Evolutionary conservation across 2,797 vertebrate species (phyloP).

Genomic region (Neosalanx taihuensis): DNA sequence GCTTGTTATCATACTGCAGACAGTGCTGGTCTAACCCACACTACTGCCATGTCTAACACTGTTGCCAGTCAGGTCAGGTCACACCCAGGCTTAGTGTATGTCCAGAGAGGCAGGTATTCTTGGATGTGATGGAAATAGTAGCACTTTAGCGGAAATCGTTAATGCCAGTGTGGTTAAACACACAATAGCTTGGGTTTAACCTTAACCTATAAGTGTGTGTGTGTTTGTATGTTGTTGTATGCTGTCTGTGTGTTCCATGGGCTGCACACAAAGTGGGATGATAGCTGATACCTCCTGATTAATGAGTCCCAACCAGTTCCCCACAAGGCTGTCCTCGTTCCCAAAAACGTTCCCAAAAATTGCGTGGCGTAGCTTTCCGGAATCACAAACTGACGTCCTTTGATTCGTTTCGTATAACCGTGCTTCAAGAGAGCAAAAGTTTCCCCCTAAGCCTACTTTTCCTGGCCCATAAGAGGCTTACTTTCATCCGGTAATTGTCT

Average conservation of each 20-base stretch:
- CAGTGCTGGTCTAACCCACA: not conserved
- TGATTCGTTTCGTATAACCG: not conserved
- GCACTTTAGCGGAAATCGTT: too few relatives aligned
- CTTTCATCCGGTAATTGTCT: conserved; percentile 42
- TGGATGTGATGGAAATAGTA: too few relatives aligned
- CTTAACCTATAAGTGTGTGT: too few relatives aligned
- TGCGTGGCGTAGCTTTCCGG: not conserved
- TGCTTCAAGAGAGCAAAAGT: not conserved
- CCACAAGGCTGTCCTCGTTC: too few relatives aligned
- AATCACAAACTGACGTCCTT: not conserved
- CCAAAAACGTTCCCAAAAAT: too few relatives aligned
- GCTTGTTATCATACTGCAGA: not conserved
- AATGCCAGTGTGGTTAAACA: too few relatives aligned
- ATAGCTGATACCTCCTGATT: too few relatives aligned
- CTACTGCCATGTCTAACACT: not conserved
- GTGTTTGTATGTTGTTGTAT: too few relatives aligned
- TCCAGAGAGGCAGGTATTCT: too few relatives aligned
- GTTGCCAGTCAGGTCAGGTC: not conserved
- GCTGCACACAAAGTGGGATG: too few relatives aligned
- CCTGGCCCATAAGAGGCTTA: conserved; percentile 39
- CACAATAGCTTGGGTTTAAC: not conserved
- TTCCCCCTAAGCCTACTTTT: conserved; percentile 6
- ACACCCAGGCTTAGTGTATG: not conserved
- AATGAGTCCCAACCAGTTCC: too few relatives aligned
- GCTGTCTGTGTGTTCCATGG: not conserved